These are phyloP conservation scores for Akabosia matsudoensis DNA, from an alignment of 1,140 invertebrate species.

Conservation along the genomic window DNA sequence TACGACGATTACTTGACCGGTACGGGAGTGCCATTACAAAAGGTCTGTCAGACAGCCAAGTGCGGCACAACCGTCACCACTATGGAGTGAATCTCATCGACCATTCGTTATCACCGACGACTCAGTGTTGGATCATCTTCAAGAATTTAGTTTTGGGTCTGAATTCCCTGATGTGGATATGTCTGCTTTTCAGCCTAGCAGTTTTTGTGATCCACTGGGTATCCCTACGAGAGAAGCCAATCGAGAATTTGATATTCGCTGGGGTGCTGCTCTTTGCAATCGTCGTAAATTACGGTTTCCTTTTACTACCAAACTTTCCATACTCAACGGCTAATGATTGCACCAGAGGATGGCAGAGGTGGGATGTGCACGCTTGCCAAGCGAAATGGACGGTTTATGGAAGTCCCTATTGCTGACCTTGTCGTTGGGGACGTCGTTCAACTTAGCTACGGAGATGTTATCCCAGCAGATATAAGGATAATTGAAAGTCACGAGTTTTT, in stretches of 20 bases:
- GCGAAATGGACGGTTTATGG: conserved; percentile 61
- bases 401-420: conserved; percentile 63
- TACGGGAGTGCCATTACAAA: conserved; percentile 6
- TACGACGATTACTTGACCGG: not conserved
- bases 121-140: conserved; percentile 25
- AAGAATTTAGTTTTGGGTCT: conserved; percentile 36
- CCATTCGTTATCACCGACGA: conserved; percentile 14
- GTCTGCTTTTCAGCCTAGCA: conserved; percentile 34
- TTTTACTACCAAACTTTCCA: conserved; percentile 80
- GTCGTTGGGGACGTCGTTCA: conserved; percentile 79
- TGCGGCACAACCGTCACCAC: conserved; percentile 30
- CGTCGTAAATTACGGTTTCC: conserved; percentile 92
- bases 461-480: conserved; percentile 78
- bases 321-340: not conserved
- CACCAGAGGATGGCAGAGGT: not conserved
- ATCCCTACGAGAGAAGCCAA: not conserved
- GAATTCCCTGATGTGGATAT: conserved; percentile 39
- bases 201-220: conserved; percentile 32
- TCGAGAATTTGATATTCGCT: conserved; percentile 75
- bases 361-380: not conserved
- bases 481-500: conserved; percentile 66
- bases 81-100: conserved; percentile 30
- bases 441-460: conserved; percentile 73
- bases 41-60: conserved; percentile 33
- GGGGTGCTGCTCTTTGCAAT: conserved; percentile 92